phyloP scores from a whole-genome alignment of 2,797 vertebrate genomes.

The Pseudopleuronectes americanus region DNA sequence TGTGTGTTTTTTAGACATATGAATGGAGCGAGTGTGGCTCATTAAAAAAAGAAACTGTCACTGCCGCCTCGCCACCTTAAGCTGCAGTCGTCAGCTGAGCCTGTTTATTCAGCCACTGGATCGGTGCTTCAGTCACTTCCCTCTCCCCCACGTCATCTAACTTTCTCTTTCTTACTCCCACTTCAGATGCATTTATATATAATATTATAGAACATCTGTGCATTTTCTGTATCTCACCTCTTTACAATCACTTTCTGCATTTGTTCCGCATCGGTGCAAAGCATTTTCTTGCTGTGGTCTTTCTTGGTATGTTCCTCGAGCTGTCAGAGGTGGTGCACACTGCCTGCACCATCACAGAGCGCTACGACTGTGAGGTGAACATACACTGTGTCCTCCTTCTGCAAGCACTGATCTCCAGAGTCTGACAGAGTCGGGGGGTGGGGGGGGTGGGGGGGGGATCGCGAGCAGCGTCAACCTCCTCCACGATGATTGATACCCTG shows the following conservation, averaged over 20 bases:
- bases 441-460: not conserved
- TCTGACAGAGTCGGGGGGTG: constrained; percentile 17
- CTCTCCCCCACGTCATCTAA: constrained; percentile 16
- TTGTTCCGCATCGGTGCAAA: not conserved
- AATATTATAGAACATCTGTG: not conserved
- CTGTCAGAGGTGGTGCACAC: constrained; percentile 18
- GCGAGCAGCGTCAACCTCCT: constrained; percentile 31
- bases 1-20: constrained; percentile 65
- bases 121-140: constrained; percentile 41
- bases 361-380: constrained; percentile 42
- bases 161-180: constrained; percentile 11
- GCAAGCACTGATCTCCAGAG: constrained; percentile 26
- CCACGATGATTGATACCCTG: constrained; percentile 59
- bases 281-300: constrained; percentile 4
- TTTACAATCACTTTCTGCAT: not conserved
- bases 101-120: constrained; percentile 64
- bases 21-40: constrained; percentile 69
- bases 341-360: constrained; percentile 31
- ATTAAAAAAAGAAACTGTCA: constrained; percentile 77
- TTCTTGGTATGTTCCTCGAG: constrained; percentile 3
- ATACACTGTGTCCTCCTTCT: constrained; percentile 28
- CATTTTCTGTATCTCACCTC: constrained; percentile 10
- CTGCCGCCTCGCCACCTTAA: constrained; percentile 54
- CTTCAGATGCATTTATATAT: constrained; percentile 2
- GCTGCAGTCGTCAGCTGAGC: constrained; percentile 51